Base-by-base conservation (phyloP, 1,140 invertebrate species). In the Brachionus koreanus region DNA sequence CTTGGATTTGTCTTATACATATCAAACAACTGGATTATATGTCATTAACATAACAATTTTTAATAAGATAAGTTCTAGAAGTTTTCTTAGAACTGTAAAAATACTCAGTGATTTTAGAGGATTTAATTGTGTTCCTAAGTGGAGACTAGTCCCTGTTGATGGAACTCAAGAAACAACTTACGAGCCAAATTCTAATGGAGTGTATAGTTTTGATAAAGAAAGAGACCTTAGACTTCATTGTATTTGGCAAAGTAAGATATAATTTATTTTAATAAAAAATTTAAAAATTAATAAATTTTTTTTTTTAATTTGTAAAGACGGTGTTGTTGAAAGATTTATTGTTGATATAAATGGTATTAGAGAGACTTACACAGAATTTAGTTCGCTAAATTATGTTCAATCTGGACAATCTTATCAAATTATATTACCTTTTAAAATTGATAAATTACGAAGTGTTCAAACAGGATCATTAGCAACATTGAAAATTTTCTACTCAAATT, bases 211-310 rank as follows among this genome's bases (percentile, higher is more conserved):
- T 46, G 42, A 74, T n/a, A 74, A 25, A 46, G 69, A 74, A 74
- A 74, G 39, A 46, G 39, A 74, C 25, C 33, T 74, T 35, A 74
- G 69, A 74, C 69, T 74, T 29, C 37, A 74, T 46, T 74, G 69
- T 10, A n/a, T 42, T 46, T 74, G 69, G 69, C 5, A 23, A 46
- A 43, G 69, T 74, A 46, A 69, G 61, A 25, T 16, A 19, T n/a
- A 25, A 25, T 29, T 63, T 2, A 12, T 63, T 63, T n/a, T 33
- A n/a, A n/a, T n/a, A 37, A 33, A 69, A 35, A 5, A 33, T 69
- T 69, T 13, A 69, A 35, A 3, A 69, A 16, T 46, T 35, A n/a
- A n/a, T n/a, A 46, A n/a, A 3, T 46, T 46, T 46, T 29, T 25
- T 9, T 29, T 6, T 29, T 65, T 5, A 29, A 13, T 65, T 65